Base-by-base conservation (phyloP, 1,140 invertebrate genomes). In the Steinernema feltiae region DNA sequence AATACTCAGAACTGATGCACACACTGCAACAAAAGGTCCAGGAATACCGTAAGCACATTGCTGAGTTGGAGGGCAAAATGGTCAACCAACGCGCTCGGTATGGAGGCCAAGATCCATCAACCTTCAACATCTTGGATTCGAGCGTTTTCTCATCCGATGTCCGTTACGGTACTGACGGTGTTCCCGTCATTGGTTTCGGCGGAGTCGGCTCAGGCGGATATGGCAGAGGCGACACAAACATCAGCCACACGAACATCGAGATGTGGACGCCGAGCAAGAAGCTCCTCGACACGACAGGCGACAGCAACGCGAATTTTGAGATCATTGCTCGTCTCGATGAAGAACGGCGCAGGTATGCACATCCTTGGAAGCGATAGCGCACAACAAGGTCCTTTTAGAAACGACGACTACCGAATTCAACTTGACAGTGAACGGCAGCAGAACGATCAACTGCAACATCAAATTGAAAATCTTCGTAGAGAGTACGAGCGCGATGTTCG, bases 31-130 rank as follows among this genome's bases (percentile, higher is more conserved):
- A 80, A 48, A 86, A 85, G 81, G 73, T 84, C 3, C 78, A 80
- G 32, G 84, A 85, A 72, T 85, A 85, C 71, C 84, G 84, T 17
- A 79, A 81, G 53, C 85, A 85, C 63, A 86, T 85, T 71, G 75
- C 80, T 29, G 83, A 85, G 24, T 70, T 85, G n/a, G 83, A 85
- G 72, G 77, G 76, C 32, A 79, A 82, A 69, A 71, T 84, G 71
- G 76, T 76, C 27, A 27, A 32, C 35, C 70, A 79, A 63, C 80
- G 69, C 69, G 79, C 75, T 35, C 53, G 53, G 7, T 21, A n/a
- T 27, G 53, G n/a, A n/a, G n/a, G 53, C 53, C 72, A 77, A 53
- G 78, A 79, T 27, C 78, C 76, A n/a, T 78, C 77, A 1, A 78
- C 53, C 30, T 41, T 74, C 3, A 71, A 31, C 41, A 75, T 74